A percentile compares a stretch with the other conserved stretches of the same genome.
phyloP scores from a whole-genome alignment of 2,888 invertebrate species.

The Sylvicola cinctus region DNA sequence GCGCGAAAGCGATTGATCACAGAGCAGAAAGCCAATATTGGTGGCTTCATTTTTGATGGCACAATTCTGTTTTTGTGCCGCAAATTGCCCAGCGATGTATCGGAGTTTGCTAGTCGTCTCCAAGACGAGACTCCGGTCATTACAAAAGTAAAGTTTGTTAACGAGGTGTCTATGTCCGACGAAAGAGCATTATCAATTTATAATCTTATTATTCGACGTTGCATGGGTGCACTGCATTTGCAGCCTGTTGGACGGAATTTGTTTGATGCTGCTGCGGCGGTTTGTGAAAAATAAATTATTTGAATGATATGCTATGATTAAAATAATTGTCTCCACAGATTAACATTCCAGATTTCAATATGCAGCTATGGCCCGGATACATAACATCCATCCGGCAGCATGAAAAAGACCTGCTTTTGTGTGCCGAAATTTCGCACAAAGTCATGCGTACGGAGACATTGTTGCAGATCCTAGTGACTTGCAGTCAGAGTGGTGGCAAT shows the following conservation, averaged over 20 bases:
- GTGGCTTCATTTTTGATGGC: conserved; percentile 60
- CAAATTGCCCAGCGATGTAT: conserved; percentile 29
- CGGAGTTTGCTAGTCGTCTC: conserved; percentile 29
- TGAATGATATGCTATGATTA: too few species aligned
- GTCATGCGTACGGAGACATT: conserved; percentile 61
- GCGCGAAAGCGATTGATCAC: conserved; percentile 37
- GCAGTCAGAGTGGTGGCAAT: conserved; percentile 24
- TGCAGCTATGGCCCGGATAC: conserved; percentile 71
- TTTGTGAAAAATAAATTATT: conserved; percentile 16
- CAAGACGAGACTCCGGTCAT: conserved; percentile 28
- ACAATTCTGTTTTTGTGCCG: conserved; percentile 34
- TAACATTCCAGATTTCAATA: conserved; percentile 17
- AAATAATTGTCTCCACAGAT: not conserved
- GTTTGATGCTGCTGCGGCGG: conserved; percentile 46
- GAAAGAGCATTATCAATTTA: conserved; percentile 53
- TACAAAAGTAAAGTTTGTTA: conserved; percentile 37
- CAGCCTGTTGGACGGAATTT: conserved; percentile 52
- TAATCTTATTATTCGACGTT: conserved; percentile 49
- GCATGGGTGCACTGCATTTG: conserved; percentile 32
- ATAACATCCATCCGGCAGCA: conserved; percentile 69
- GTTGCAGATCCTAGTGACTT: conserved; percentile 31
- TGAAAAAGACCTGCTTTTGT: conserved; percentile 53
- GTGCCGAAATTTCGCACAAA: conserved; percentile 59
- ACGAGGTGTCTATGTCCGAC: conserved; percentile 41
- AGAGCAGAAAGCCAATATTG: conserved; percentile 31